Evolutionary conservation across 2,113 vertebrate genomes (phyloP).

Genomic region (Lynx canadensis): DNA sequence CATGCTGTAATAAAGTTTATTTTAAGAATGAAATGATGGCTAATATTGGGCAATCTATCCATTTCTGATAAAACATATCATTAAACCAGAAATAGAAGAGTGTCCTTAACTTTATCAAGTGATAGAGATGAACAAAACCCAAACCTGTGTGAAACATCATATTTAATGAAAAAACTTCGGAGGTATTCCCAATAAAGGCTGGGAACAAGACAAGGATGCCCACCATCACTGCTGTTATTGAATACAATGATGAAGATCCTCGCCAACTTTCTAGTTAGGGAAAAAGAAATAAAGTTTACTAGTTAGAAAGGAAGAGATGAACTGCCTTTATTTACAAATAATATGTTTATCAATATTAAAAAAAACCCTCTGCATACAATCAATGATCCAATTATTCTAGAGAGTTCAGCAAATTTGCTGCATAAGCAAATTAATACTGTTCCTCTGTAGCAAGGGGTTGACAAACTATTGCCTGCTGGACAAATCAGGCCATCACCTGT

Average conservation of each 20-base stretch:
- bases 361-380: not conserved
- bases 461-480: not conserved
- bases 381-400: constrained; percentile 6
- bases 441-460: not conserved
- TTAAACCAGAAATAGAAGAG: not conserved
- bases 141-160: not conserved
- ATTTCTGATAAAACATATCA: not conserved
- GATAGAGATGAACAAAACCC: not conserved
- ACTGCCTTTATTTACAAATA: constrained; percentile 38
- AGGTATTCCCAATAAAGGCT: not conserved
- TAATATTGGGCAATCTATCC: not conserved
- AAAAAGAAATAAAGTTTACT: constrained; percentile 29
- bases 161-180: not conserved
- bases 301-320: not conserved
- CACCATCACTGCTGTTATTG: not conserved
- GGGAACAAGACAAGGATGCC: not conserved
- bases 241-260: not conserved
- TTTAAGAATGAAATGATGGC: not conserved
- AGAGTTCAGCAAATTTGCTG: constrained; percentile 2
- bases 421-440: constrained; percentile 10
- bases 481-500: not conserved
- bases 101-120: not conserved
- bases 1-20: not conserved
- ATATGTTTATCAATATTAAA: not conserved
- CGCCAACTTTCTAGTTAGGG: not conserved